Conservation (phyloP, 2,888 invertebrate genomes). For the Seira ritae region DNA sequence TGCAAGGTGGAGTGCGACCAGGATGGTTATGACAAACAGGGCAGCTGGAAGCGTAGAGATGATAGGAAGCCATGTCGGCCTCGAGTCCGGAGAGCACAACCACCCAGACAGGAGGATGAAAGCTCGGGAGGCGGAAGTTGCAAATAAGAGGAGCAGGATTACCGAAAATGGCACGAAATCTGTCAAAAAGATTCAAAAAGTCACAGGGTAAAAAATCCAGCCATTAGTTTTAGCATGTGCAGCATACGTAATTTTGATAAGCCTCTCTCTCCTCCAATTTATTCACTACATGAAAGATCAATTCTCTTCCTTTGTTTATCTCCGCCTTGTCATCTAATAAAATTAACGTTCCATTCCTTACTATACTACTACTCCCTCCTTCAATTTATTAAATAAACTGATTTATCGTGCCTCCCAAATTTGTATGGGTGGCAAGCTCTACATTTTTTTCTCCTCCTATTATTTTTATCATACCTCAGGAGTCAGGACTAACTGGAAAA, state of each 20-base stretch:
- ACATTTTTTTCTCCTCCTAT: not conserved
- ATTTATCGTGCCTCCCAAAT: no score
- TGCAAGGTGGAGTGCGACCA: slow-evolving; percentile 73
- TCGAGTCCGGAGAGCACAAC: slow-evolving; percentile 72
- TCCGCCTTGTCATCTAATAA: not conserved
- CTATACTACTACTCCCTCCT: no score
- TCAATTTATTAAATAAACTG: no score
- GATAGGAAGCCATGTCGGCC: slow-evolving; percentile 73
- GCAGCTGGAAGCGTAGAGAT: slow-evolving; percentile 73
- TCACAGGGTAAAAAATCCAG: slow-evolving; percentile 2
- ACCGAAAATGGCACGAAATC: slow-evolving; percentile 74
- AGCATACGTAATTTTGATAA: slow-evolving; percentile 17
- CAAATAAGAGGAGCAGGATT: slow-evolving; percentile 73
- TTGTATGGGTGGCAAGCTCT: no score
- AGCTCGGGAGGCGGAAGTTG: slow-evolving; percentile 73
- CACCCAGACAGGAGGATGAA: slow-evolving; percentile 73
- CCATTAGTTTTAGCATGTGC: not conserved
- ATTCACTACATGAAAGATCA: slow-evolving; percentile 6
- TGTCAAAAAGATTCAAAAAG: slow-evolving; percentile 70
- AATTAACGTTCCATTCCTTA: not conserved
- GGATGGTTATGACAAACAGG: slow-evolving; percentile 72
- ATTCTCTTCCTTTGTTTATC: not conserved
- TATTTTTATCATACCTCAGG: no score
- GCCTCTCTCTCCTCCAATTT: not conserved
- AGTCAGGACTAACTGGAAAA: no score